Base-by-base conservation (phyloP, 1,140 invertebrate species). In the Arion vulgaris region DNA sequence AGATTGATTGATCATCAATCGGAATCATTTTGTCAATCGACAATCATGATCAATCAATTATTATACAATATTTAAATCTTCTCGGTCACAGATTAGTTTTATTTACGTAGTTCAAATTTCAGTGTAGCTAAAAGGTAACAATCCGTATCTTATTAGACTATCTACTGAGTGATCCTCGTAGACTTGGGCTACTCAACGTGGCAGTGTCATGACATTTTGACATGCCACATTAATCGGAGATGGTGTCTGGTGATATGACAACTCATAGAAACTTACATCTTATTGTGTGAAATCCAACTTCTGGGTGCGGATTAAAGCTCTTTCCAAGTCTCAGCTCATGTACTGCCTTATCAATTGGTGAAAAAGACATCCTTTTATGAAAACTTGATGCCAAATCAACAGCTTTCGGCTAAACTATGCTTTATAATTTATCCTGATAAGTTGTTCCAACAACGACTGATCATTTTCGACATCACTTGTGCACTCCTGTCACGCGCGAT, bases 241-340 rank as follows among this genome's bases (percentile, higher is more conserved):
- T n/a, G n/a, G n/a, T n/a, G n/a, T n/a, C n/a, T n/a, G 15, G 41
- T 45, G 41, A 45, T 45, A 45, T 45, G 41, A 45, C 41, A 45
- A 45, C 41, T 45, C 28, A 45, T 34, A 19, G 32, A 69, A 74
- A 88, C 89, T 88, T 86, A 91, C 90, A 91, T 38, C 90, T 82
- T 32, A 91, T 88, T 0, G 90, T 86, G 81, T 91, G 90, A 81
- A 89, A 91, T 39, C 84, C 86, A 28, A 85, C 86, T 49, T 84
- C 79, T 11, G 87, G 83, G 34, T 80, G 83, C 0, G 81, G 71
- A 45, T 88, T 85, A 85, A 91, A 91, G 85, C 89, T 91, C 41
- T 82, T 76, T 51, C 90, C 90, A 23, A 91, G 80, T 80, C 84
- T 87, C 39, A 91, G 83, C 83, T 89, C 87, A 82, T 89, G 86